A percentile compares a stretch with the other conserved stretches of the same genome.
Evolutionary conservation across 2,888 invertebrate genomes (phyloP).

Genomic region (Cancer borealis): DNA sequence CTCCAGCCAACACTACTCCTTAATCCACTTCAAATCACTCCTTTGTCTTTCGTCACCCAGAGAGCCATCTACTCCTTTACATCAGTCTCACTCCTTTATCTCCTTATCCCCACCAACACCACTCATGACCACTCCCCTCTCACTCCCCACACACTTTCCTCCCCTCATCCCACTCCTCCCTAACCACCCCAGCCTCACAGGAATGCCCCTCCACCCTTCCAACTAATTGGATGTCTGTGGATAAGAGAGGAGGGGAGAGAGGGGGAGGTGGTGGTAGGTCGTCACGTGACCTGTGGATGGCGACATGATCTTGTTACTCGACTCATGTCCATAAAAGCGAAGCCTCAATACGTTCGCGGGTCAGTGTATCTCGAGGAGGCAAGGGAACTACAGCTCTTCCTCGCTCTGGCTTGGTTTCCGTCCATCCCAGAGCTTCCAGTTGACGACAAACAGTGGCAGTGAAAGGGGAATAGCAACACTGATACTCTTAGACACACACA

Average conservation of each 20-base stretch:
- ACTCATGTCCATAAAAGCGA: not conserved
- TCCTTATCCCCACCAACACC: not conserved
- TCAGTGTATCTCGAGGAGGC: not conserved
- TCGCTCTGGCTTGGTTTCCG: not conserved
- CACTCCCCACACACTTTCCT: not conserved
- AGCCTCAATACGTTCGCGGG: not conserved
- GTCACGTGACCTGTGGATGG: not conserved
- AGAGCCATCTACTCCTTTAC: too few relatives aligned
- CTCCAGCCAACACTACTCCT: not conserved
- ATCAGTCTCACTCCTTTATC: too few relatives aligned
- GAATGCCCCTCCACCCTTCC: not conserved
- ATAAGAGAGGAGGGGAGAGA: not conserved
- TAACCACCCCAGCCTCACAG: too few relatives aligned
- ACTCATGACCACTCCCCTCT: not conserved
- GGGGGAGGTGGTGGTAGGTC: not conserved
- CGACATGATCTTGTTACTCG: slow-evolving; percentile 25
- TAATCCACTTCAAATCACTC: not conserved
- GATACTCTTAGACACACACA: not conserved
- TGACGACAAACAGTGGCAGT: not conserved
- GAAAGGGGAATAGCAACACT: not conserved
- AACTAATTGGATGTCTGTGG: slow-evolving; percentile 20
- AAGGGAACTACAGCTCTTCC: not conserved
- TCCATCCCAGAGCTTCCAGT: not conserved
- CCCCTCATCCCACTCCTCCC: not conserved
- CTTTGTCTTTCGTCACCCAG: too few relatives aligned